phyloP scores from a whole-genome alignment of 2,113 vertebrate species.

The Meleagris gallopavo region DNA sequence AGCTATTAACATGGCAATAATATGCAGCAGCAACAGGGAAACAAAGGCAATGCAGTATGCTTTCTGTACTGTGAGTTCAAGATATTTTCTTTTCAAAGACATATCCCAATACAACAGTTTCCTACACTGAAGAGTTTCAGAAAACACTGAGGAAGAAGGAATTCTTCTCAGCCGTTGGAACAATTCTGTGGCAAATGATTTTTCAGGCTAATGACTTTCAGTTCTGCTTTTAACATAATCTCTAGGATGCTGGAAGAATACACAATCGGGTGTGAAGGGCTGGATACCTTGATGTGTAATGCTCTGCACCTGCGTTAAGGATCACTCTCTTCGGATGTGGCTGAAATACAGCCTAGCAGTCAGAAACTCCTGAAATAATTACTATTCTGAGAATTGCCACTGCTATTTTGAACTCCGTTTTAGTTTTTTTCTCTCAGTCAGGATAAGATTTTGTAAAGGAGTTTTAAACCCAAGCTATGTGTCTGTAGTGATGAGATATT shows the following conservation, averaged over 20 bases:
- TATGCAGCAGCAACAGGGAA: not conserved
- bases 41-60: not conserved
- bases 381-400: not conserved
- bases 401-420: not conserved
- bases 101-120: not conserved
- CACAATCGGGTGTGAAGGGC: not conserved
- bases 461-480: not conserved
- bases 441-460: not conserved
- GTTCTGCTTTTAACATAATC: not conserved
- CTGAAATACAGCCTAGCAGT: not conserved
- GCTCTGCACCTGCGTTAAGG: not conserved
- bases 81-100: not conserved
- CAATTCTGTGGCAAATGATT: not conserved
- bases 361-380: not conserved
- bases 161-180: not conserved
- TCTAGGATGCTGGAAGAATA: not conserved
- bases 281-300: not conserved
- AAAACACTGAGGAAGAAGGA: not conserved
- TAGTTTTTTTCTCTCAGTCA: not conserved
- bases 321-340: not conserved
- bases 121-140: not conserved
- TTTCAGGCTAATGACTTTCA: not conserved
- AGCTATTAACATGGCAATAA: not conserved
- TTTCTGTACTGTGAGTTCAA: not conserved
- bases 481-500: not conserved